Evolutionary conservation across 2,888 invertebrate species (phyloP).

Genomic region (Thumatha senex): DNA sequence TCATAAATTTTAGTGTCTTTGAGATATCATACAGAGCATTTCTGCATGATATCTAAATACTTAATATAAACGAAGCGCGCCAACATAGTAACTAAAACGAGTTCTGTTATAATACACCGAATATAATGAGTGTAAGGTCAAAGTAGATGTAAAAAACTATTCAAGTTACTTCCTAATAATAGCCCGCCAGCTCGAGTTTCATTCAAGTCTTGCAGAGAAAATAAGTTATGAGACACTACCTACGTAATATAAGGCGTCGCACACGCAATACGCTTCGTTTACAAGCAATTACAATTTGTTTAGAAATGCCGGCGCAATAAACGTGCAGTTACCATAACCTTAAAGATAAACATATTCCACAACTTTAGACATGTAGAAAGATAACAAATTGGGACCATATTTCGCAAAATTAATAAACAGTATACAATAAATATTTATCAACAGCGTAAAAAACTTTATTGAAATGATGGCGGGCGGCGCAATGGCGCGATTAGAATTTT

Average conservation of each 20-base stretch:
- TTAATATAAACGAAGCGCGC: no score
- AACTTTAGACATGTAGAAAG: background rate
- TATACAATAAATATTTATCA: constrained; percentile 16
- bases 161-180: constrained; percentile 18
- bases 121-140: constrained; percentile 19
- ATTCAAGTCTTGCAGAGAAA: constrained; percentile 6
- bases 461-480: constrained; percentile 73
- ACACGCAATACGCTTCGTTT: constrained; percentile 4
- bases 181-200: constrained; percentile 14
- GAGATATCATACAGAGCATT: no score
- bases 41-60: no score
- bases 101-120: constrained; percentile 19
- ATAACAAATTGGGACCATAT: background rate
- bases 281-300: constrained; percentile 7
- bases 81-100: constrained; percentile 15
- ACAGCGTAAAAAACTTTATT: constrained; percentile 46
- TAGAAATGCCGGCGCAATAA: constrained; percentile 11
- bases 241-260: constrained; percentile 18
- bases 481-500: constrained; percentile 59
- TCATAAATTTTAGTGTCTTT: background rate
- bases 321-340: constrained; percentile 30
- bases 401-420: background rate
- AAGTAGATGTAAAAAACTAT: constrained; percentile 13
- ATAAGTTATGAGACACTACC: constrained; percentile 5
- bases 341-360: constrained; percentile 2